These are phyloP conservation scores for Trachemys scripta DNA, from an alignment of 2,113 vertebrate species.

Conservation along the genomic window DNA sequence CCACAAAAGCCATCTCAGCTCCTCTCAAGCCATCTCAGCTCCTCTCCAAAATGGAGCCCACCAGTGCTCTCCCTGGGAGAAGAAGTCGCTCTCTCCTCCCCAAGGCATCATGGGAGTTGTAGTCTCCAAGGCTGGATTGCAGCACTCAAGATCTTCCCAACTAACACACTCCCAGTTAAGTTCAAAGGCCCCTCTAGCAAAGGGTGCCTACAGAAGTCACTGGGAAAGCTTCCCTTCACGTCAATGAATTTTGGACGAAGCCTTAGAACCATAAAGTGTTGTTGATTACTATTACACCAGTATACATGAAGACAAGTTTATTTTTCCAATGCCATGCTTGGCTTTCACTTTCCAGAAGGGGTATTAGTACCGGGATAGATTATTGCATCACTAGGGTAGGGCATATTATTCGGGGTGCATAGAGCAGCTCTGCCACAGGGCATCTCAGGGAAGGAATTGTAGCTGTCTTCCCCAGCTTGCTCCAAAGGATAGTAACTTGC, in stretches of 20 bases:
- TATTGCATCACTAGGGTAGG: neutral
- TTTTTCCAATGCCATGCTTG: neutral
- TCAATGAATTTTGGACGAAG: slow-evolving; percentile 29
- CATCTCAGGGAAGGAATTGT: neutral
- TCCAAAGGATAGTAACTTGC: neutral
- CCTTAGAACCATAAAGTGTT: neutral
- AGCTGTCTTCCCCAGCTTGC: neutral
- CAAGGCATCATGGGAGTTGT: too few species aligned
- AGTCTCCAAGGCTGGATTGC: too few species aligned
- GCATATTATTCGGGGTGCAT: neutral
- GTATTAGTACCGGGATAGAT: neutral
- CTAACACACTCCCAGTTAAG: too few species aligned
- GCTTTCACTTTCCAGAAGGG: neutral
- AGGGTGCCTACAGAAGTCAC: too few species aligned
- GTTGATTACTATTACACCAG: neutral
- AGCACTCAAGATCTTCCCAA: too few species aligned
- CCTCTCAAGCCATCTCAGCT: too few species aligned
- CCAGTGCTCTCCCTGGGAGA: too few species aligned
- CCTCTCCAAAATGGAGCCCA: too few species aligned
- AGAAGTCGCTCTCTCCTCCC: too few species aligned
- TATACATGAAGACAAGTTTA: neutral
- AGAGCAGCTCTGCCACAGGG: neutral
- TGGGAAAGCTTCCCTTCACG: neutral
- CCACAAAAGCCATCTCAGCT: too few species aligned
- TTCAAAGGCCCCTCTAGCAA: too few species aligned